phyloP scores from a whole-genome alignment of 2,888 invertebrate species.

The Eupithecia subumbrata region DNA sequence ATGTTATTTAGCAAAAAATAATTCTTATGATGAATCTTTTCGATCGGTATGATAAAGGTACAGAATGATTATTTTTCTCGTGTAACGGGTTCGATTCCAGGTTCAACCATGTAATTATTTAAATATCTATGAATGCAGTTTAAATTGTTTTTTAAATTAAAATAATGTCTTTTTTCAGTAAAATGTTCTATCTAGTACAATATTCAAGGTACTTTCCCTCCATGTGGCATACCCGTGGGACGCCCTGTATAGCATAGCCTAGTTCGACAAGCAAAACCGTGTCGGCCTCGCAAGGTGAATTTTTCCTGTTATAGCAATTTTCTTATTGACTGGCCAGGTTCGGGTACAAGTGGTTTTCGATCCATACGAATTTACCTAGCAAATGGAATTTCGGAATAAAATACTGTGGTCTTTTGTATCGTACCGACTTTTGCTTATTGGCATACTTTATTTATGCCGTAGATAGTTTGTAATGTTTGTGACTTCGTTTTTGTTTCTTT shows the following conservation, averaged over 20 bases:
- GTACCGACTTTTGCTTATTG: background rate
- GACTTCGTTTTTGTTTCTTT: background rate
- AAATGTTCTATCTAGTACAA: too few relatives aligned
- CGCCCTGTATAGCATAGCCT: background rate
- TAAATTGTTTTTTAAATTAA: too few relatives aligned
- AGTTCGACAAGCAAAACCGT: conserved; percentile 2
- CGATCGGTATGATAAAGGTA: too few relatives aligned
- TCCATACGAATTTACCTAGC: conserved; percentile 48
- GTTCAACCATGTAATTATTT: too few relatives aligned
- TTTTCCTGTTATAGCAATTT: conserved; percentile 57
- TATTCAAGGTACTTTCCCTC: too few relatives aligned
- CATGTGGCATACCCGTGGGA: too few relatives aligned
- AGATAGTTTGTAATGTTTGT: background rate
- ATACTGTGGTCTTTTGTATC: background rate
- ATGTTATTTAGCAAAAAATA: too few relatives aligned
- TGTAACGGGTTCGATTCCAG: too few relatives aligned
- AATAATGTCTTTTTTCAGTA: too few relatives aligned
- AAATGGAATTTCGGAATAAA: conserved; percentile 31
- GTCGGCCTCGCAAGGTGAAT: conserved; percentile 29
- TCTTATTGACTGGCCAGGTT: conserved; percentile 62
- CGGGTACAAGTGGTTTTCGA: conserved; percentile 51
- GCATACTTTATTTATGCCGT: background rate
- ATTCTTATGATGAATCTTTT: too few relatives aligned
- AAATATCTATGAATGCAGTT: too few relatives aligned
- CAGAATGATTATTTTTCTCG: too few relatives aligned